Base-by-base conservation (phyloP, 2,888 invertebrate species). In the Crossocerus cetratus region DNA sequence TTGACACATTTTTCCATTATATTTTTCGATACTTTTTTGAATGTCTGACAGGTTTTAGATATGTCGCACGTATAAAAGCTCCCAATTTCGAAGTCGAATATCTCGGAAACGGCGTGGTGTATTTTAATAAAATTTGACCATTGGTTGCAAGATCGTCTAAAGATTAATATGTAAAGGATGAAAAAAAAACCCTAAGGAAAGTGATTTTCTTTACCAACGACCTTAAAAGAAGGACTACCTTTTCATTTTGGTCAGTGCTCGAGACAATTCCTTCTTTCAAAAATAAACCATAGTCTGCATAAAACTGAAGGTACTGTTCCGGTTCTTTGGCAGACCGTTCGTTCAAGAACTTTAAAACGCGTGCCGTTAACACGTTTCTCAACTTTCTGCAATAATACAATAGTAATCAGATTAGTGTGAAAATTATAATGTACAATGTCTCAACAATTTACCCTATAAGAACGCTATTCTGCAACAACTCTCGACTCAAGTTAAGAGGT, bases 181-280 rank as follows among this genome's bases (percentile, higher is more conserved):
- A n/a, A n/a, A n/a, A n/a, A n/a, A n/a, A n/a, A 45, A 11, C 13
- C 2, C 16, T 58, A 44, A 11, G 5, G n/a, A 64, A 69, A 5
- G 43, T 45, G 62, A 13, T 62, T 69, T 91, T n/a, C n/a, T n/a
- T n/a, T n/a, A n/a, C n/a, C n/a, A n/a, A n/a, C n/a, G n/a, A n/a
- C n/a, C n/a, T n/a, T n/a, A n/a, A n/a, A n/a, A n/a, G n/a, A n/a
- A n/a, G n/a, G n/a, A 8, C 11, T 5, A 96, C 97, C 92, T 96
- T 97, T 88, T 97, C 96, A 3, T 93, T 88, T 78, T 96, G 94
- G 87, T 95, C 96, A 59, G 93, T 93, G 78, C 95, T 95, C 1
- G 96, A 96, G 44, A 99, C 95, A 86, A 99, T 97, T 45, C 98
- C 99, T 91, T 99, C 99, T 88, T 99, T 97, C 64, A 99, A 92